These are phyloP conservation scores for Pampusana beccarii DNA, from an alignment of 2,113 vertebrate species.

Conservation along the genomic window DNA sequence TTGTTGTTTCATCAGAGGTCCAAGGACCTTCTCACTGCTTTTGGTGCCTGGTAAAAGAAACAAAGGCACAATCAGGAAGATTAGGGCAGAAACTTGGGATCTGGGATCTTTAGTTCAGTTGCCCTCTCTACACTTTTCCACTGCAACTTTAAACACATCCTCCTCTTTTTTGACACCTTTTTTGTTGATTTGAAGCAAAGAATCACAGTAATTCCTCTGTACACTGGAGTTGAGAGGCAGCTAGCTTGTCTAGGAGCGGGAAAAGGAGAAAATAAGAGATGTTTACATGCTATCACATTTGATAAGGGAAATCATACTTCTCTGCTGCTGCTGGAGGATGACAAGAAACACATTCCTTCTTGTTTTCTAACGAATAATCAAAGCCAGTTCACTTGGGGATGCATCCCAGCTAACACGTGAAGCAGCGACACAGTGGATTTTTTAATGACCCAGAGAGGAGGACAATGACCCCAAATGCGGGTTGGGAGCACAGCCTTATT, in stretches of 20 bases:
- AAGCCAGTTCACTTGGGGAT: neutral
- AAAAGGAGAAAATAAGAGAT: neutral
- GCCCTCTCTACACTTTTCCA: neutral
- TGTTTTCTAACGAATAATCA: neutral
- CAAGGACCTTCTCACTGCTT: neutral
- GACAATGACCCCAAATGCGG: neutral
- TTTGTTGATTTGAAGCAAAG: neutral
- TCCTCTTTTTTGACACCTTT: neutral
- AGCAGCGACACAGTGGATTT: neutral
- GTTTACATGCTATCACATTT: neutral
- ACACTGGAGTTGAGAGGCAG: neutral
- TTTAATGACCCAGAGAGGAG: neutral
- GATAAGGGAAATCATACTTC: neutral
- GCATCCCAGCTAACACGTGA: neutral
- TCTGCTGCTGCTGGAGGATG: neutral
- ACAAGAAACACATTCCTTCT: neutral
- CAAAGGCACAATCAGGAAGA: neutral
- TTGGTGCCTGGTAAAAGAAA: neutral
- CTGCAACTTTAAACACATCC: neutral
- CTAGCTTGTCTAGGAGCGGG: neutral
- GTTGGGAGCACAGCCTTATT: neutral
- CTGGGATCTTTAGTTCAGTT: neutral
- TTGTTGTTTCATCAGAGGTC: neutral
- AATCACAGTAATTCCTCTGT: neutral
- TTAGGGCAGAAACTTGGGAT: neutral